Conservation (phyloP, 2,888 invertebrate genomes). For the Thymelicus acteon region DNA sequence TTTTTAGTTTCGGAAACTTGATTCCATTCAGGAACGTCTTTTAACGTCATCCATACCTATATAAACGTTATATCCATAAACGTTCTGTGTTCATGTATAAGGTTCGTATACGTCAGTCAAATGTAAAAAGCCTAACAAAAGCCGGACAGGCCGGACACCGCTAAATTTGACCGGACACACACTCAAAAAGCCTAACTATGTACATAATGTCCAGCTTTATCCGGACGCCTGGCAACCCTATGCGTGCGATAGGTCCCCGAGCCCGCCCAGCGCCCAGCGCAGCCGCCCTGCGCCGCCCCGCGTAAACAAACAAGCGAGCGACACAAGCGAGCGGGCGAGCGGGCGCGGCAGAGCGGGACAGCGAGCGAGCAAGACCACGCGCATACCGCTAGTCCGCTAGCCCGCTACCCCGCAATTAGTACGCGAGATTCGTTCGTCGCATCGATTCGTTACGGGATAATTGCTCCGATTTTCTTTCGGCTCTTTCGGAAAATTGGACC, state of each 20-base stretch:
- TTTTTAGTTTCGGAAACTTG: no score
- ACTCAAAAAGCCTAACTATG: no score
- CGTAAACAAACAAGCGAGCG: constrained; percentile 68
- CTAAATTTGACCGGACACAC: no score
- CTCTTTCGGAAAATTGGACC: constrained; percentile 63
- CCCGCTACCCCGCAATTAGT: constrained; percentile 80
- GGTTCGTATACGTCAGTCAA: no score
- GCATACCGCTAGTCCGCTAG: constrained; percentile 48
- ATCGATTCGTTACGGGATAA: constrained; percentile 83
- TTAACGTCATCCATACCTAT: no score
- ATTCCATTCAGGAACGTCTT: no score
- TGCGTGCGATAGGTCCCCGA: constrained; percentile 67
- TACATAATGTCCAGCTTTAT: no score
- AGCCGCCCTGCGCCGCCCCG: constrained; percentile 78
- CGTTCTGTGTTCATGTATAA: no score
- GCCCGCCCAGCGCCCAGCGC: constrained; percentile 63
- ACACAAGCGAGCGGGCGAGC: constrained; percentile 59
- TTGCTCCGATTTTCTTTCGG: constrained; percentile 74
- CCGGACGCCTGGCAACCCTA: no score
- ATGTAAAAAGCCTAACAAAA: no score
- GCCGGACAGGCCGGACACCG: no score
- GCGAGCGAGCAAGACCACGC: constrained; percentile 63
- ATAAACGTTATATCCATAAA: no score
- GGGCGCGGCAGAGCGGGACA: constrained; percentile 56
- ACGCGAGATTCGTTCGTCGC: constrained; percentile 82